A percentile compares a stretch with the other conserved stretches of the same genome.
Conservation (phyloP, 2,888 invertebrate genomes). For the Andrena minutula region DNA sequence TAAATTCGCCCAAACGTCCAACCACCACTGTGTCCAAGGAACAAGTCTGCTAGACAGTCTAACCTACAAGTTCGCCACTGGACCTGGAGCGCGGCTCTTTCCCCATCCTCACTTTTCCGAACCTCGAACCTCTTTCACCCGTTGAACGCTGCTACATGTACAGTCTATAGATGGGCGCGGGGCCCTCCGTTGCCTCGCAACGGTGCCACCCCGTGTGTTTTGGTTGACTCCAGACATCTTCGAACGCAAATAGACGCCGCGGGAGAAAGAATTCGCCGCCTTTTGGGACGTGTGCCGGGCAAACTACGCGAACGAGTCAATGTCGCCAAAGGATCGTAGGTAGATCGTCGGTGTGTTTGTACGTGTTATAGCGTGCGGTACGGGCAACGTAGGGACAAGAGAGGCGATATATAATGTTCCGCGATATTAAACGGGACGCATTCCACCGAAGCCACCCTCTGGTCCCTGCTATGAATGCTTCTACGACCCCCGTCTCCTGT, state of each 20-base stretch:
- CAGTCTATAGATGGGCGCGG: background rate
- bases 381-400: conserved; percentile 81
- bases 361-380: conserved; percentile 71
- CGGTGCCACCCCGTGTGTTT: background rate
- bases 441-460: conserved; percentile 83
- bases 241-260: conserved; percentile 29
- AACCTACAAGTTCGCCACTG: too few species aligned
- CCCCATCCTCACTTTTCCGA: background rate
- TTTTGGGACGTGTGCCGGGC: conserved; percentile 36
- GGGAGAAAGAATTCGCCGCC: conserved; percentile 40
- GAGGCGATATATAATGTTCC: conserved; percentile 85
- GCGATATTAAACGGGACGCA: conserved; percentile 85
- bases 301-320: conserved; percentile 50
- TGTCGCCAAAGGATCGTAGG: conserved; percentile 52
- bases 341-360: conserved; percentile 51
- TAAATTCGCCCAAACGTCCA: too few species aligned
- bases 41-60: too few species aligned
- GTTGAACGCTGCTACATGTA: background rate
- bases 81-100: too few species aligned
- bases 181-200: background rate
- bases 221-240: conserved; percentile 3
- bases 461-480: conserved; percentile 83
- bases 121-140: background rate
- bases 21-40: too few species aligned
- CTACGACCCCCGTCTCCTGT: conserved; percentile 77